These are phyloP conservation scores for Pachymerium ferrugineum DNA, from an alignment of 2,888 invertebrate genomes.

Conservation along the genomic window DNA sequence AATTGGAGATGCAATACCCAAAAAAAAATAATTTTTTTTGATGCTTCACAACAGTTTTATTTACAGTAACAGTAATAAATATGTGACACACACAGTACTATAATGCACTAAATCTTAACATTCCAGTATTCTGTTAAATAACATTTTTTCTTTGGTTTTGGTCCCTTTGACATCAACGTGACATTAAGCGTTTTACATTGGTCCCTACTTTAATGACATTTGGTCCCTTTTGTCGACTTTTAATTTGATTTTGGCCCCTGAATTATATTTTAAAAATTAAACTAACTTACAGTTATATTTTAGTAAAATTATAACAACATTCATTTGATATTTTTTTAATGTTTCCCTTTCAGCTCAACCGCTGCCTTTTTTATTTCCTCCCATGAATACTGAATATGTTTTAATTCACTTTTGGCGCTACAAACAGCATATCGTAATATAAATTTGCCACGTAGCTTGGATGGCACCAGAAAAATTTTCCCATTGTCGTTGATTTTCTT, in stretches of 20 bases:
- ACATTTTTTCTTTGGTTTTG: not conserved
- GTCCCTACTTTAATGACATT: not conserved
- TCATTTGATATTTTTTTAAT: too few species aligned
- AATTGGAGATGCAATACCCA: not conserved
- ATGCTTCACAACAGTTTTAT: not conserved
- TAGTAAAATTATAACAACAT: too few species aligned
- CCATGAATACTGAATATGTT: slow-evolving; percentile 81
- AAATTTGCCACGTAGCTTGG: slow-evolving; percentile 74
- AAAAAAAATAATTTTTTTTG: not conserved
- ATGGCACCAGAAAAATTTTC: slow-evolving; percentile 86
- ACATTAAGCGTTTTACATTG: not conserved
- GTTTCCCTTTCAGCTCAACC: slow-evolving; percentile 58
- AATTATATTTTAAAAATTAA: too few species aligned
- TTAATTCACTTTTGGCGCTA: slow-evolving; percentile 71
- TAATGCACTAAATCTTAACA: too few species aligned
- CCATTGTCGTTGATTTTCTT: slow-evolving; percentile 81
- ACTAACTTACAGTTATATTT: too few species aligned
- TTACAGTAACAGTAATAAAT: too few species aligned
- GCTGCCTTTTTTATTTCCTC: slow-evolving; percentile 72
- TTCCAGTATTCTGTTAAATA: too few species aligned
- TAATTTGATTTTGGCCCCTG: too few species aligned
- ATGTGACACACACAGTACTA: too few species aligned
- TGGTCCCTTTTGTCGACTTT: too few species aligned
- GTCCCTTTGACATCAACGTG: not conserved
- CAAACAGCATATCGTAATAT: slow-evolving; percentile 87